Percentiles rank a stretch among this genome's conserved stretches.
Evolutionary conservation across 2,113 vertebrate genomes (phyloP).

Genomic region (Notiomystis cincta): DNA sequence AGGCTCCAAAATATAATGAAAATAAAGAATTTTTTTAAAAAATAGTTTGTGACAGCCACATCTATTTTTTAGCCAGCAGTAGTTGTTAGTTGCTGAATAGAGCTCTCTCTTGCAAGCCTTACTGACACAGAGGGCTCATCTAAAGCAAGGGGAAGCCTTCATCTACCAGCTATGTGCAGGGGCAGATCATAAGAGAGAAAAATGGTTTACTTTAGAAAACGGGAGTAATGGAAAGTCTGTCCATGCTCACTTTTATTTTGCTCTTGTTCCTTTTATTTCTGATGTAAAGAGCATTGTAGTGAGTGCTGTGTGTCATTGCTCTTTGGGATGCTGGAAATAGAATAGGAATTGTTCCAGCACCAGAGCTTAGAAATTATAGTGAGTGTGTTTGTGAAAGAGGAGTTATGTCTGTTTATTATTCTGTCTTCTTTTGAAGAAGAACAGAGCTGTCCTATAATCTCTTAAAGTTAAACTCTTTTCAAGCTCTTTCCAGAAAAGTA

Average conservation of each 20-base stretch:
- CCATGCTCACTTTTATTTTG: constrained; percentile 5
- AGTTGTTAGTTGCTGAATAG: background rate
- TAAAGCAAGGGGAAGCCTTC: background rate
- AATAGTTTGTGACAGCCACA: background rate
- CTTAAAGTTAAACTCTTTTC: constrained; percentile 15
- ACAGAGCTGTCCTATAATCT: constrained; percentile 25
- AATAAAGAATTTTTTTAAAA: background rate
- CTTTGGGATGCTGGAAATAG: constrained; percentile 34
- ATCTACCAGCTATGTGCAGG: background rate
- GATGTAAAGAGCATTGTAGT: background rate
- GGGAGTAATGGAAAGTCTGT: constrained; percentile 32
- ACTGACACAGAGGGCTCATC: constrained; percentile 13
- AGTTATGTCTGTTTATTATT: constrained; percentile 55
- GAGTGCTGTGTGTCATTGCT: constrained; percentile 36
- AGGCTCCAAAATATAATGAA: background rate
- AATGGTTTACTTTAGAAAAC: constrained; percentile 47
- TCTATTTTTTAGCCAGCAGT: background rate
- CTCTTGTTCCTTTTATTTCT: constrained; percentile 24
- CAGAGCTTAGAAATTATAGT: background rate
- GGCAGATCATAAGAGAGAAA: constrained; percentile 16
- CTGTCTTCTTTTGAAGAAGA: constrained; percentile 47
- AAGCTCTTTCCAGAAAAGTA: background rate
- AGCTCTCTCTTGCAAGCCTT: background rate
- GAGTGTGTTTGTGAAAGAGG: constrained; percentile 9
- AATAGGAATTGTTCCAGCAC: constrained; percentile 51